Base-by-base conservation (phyloP, 2,888 invertebrate genomes). In the Microchrysa polita region DNA sequence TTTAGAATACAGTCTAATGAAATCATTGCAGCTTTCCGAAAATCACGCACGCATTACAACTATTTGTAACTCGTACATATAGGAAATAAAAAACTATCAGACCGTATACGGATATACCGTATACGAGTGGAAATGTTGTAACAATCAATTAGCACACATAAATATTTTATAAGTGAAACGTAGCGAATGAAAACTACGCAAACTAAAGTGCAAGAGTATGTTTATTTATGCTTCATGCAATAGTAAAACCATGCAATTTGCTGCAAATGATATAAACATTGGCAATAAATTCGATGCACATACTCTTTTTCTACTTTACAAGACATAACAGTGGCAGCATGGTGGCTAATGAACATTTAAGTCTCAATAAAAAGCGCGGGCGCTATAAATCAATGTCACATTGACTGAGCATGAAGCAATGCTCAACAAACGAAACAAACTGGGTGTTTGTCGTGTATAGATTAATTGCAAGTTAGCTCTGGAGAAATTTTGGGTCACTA, bases 341-440 rank as follows among this genome's bases (percentile, higher is more conserved):
- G 44, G 12, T 42, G 7, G 2, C 10, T 22, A 65, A 65, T 48
- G 65, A 52, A 34, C 16, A 20, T 69, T 57, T 40, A 55, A 12
- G 20, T 40, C 40, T 55, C 67, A 44, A 67, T 72, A 72, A 72
- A 65, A 74, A 55, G 27, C 48, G 65, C 53, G 63, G 40, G 40
- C 34, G 59, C 27, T 57, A 65, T 42, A 72, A 73, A 59, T 74
- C 65, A 61, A 27, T 67, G 67, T 74, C 55, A 44, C 69, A 74
- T 55, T 75, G 71, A 57, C n/a, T 71, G 72, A 34, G 22, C 73
- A 65, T 53, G 61, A 34, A 69, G 52, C 40, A 59, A 72, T 44
- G 69, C 73, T 69, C 67, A 72, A 65, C 72, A 75, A 34, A 34
- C 27, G 27, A 2, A 2, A 34, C 7, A 34, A 34, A 34, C 27